Evolutionary conservation across 2,888 invertebrate species (phyloP), one percentile per base, ranked within the genome.

Genomic region (Drosophila austrosaltans): DNA sequence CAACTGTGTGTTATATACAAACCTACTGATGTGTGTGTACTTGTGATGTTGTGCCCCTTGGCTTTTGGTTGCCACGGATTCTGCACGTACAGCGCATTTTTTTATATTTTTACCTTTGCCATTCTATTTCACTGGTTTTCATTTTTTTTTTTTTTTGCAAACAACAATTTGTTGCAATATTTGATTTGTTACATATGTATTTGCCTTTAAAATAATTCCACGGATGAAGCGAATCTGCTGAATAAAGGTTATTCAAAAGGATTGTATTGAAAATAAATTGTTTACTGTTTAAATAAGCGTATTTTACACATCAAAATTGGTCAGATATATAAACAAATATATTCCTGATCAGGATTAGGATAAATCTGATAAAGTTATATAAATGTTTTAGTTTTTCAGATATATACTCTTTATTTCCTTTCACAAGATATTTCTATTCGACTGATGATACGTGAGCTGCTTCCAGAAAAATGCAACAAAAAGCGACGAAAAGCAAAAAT

Each of bases 101-200:
- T 25, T 32, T 20, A 61, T 68, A 66, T 63, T 53, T 40, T 36
- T 36, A 36, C 36, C 36, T 36, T 36, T 36, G 36, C 36, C 36
- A 36, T 36, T 36, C 36, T 2, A 36, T 36, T 36, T 63, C 7
- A 22, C 30, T 53, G 20, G 40, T 56, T 66, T 40, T 36, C 36
- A 16, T 59, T 69, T 32, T n/a, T 48, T 39, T 60, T 68, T 68
- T 42, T 36, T 57, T 42, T 32, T 58, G 59, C 63, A 69, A 76
- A 82, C 77, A 76, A 82, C 77, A 72, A 82, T 87, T 78, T 81
- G 67, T 61, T 74, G 71, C 82, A 72, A 72, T 73, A 81, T 82
- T 89, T 84, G 89, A 82, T 89, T 84, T 74, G 63, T 36, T 79
- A 48, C 48, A 10, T 25, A 76, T 84, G 79, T 84, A 76, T 84